These are phyloP conservation scores for Marcusenius ussheri DNA, from an alignment of 2,113 vertebrate genomes.

Conservation along the genomic window DNA sequence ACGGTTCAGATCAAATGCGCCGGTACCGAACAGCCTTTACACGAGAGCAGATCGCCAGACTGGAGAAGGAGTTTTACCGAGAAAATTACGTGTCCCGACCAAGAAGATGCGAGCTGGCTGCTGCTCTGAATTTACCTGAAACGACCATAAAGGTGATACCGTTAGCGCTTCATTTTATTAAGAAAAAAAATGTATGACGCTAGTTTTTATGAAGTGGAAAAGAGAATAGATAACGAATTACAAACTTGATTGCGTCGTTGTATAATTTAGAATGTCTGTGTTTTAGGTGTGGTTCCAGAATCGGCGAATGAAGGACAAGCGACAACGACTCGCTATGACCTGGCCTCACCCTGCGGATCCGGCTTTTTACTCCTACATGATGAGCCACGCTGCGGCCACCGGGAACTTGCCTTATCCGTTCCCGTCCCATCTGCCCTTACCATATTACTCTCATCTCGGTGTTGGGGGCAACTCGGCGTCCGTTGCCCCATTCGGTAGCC, in stretches of 20 bases:
- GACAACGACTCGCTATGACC: conserved; percentile 93
- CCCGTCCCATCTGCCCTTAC: conserved; percentile 88
- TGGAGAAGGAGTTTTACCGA: conserved; percentile 97
- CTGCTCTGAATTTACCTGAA: conserved; percentile 90
- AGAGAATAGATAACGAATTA: background rate
- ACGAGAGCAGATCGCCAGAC: conserved; percentile 86
- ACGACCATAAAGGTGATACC: conserved; percentile 89
- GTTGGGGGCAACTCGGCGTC: conserved; percentile 73
- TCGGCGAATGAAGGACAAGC: conserved; percentile 96
- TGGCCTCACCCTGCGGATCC: conserved; percentile 97
- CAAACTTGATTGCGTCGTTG: background rate
- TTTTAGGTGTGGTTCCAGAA: conserved; percentile 98
- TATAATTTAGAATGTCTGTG: background rate
- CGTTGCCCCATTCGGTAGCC: conserved; percentile 73
- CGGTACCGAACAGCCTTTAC: conserved; percentile 96
- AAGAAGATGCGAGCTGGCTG: conserved; percentile 88
- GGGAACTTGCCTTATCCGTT: conserved; percentile 92
- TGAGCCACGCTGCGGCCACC: conserved; percentile 94
- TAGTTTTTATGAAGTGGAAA: background rate
- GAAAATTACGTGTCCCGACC: conserved; percentile 97
- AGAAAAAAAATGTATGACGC: background rate
- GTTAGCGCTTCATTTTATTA: background rate
- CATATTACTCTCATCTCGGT: conserved; percentile 90
- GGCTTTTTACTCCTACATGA: conserved; percentile 98
- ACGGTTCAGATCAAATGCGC: conserved; percentile 89